Percentiles rank a stretch among this genome's conserved stretches.
Evolutionary conservation across 2,888 invertebrate species (phyloP).

Genomic region (Chrysodeixis includens): DNA sequence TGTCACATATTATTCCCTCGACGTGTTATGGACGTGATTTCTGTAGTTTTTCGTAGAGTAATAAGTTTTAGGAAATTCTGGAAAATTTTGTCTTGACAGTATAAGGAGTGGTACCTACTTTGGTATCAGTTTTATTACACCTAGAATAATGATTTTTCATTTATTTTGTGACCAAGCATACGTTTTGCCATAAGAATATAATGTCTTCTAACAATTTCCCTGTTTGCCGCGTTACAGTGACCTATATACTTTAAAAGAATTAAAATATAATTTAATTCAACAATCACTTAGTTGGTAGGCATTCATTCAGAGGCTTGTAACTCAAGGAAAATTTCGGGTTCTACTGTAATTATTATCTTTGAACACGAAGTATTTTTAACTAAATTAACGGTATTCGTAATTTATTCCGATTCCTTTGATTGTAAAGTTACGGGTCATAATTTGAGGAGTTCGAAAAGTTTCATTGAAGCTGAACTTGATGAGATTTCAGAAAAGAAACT

Average conservation of each 20-base stretch:
- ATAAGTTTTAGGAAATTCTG: background rate
- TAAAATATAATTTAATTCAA: background rate
- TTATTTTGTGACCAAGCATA: no score
- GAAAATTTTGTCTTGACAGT: background rate
- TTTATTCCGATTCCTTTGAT: conserved; percentile 55
- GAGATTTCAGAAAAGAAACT: conserved; percentile 29
- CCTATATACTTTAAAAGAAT: background rate
- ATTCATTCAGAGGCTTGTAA: conserved; percentile 32
- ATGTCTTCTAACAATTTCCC: background rate
- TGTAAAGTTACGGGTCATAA: conserved; percentile 52
- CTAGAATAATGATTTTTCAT: no score
- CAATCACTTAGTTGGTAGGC: conserved; percentile 25
- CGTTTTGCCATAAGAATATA: no score
- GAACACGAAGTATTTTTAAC: conserved; percentile 40
- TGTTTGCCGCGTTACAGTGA: no score
- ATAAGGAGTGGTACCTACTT: background rate
- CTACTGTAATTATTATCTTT: conserved; percentile 41
- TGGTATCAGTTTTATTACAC: no score
- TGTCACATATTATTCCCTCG: background rate
- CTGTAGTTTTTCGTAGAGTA: background rate
- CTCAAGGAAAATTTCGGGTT: conserved; percentile 17
- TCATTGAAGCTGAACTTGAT: conserved; percentile 38
- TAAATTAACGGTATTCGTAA: conserved; percentile 47
- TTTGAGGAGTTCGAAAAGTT: conserved; percentile 47
- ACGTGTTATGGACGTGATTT: background rate